These are phyloP conservation scores for Antheraea assamensis DNA, from an alignment of 2,888 invertebrate genomes.

Conservation along the genomic window DNA sequence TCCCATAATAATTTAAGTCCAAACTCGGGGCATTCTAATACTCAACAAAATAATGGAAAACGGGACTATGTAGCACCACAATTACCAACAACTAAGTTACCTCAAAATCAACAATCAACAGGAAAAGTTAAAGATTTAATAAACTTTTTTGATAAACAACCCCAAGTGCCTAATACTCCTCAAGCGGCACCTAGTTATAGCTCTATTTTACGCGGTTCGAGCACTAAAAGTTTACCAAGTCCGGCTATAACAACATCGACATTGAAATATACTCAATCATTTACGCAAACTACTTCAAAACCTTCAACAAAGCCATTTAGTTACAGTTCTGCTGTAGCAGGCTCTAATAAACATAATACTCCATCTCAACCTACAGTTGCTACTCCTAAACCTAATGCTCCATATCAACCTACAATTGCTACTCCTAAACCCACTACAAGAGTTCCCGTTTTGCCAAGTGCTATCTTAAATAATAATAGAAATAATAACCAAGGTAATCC, in stretches of 20 bases:
- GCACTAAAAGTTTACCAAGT: constrained; percentile 36
- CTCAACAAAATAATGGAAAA: constrained; percentile 40
- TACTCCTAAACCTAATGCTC: constrained; percentile 40
- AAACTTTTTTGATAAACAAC: constrained; percentile 63
- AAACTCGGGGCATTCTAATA: constrained; percentile 21
- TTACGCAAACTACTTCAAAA: constrained; percentile 36
- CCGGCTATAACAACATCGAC: constrained; percentile 27
- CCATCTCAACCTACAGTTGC: constrained; percentile 29
- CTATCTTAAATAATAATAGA: constrained; percentile 66
- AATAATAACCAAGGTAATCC: constrained; percentile 48
- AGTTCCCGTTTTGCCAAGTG: constrained; percentile 63
- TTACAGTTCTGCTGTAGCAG: constrained; percentile 61
- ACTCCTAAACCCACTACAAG: constrained; percentile 44
- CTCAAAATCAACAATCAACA: constrained; percentile 39
- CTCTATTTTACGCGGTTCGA: constrained; percentile 55
- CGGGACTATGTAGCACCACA: constrained; percentile 65
- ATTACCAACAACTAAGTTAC: constrained; percentile 45
- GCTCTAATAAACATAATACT: constrained; percentile 48
- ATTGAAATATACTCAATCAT: constrained; percentile 30
- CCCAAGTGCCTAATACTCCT: constrained; percentile 40
- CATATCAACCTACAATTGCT: constrained; percentile 28
- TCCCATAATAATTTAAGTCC: constrained; percentile 23
- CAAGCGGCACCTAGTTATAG: constrained; percentile 67
- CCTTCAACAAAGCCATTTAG: constrained; percentile 56
- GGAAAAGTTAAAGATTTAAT: constrained; percentile 71